Conservation (phyloP, 2,888 invertebrate genomes). For the Portevinia maculata region DNA sequence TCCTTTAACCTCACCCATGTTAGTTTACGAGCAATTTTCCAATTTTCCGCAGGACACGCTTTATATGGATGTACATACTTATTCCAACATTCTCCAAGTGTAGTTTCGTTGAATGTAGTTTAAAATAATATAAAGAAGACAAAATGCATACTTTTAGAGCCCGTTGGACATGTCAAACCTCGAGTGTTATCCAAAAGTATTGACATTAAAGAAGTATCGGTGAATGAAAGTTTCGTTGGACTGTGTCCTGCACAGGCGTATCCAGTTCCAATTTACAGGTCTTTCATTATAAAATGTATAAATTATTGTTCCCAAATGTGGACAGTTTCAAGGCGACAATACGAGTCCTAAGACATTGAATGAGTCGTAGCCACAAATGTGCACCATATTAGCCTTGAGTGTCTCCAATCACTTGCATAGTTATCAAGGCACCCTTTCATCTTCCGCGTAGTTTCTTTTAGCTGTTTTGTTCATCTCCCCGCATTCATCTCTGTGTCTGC, state of each 20-base stretch:
- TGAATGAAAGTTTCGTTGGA: slow-evolving; percentile 74
- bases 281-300: neutral
- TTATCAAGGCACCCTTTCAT: no score
- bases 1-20: no score
- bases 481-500: slow-evolving; percentile 12
- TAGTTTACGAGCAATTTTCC: no score
- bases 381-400: no score
- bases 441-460: neutral
- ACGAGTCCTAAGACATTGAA: no score
- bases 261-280: slow-evolving; percentile 87
- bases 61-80: no score
- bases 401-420: no score
- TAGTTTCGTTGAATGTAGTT: neutral
- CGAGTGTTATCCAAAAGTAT: slow-evolving; percentile 80
- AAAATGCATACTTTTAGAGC: slow-evolving; percentile 77
- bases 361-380: no score
- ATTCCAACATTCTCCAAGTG: slow-evolving; percentile 40
- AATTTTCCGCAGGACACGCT: no score
- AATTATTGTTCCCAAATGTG: neutral
- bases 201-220: slow-evolving; percentile 79
- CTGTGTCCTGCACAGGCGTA: slow-evolving; percentile 84
- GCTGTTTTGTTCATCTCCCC: neutral
- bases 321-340: neutral
- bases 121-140: neutral
- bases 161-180: slow-evolving; percentile 81